phyloP scores from a whole-genome alignment of 2,113 vertebrate species.

The Halcyon malimbica region DNA sequence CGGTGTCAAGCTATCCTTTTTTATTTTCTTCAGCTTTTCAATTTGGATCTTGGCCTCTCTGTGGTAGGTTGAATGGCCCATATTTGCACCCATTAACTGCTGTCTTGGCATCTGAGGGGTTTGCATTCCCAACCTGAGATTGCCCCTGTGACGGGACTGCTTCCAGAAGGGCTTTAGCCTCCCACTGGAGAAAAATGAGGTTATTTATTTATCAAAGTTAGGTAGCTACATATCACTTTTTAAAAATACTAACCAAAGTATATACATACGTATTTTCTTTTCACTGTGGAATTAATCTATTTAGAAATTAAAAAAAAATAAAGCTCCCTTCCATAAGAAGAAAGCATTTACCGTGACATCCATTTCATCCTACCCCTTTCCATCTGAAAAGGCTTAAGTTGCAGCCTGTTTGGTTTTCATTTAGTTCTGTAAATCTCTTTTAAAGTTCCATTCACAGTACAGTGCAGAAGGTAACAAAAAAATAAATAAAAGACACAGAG shows the following conservation, averaged over 20 bases:
- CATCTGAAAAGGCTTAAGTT: not conserved
- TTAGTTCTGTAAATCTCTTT: not conserved
- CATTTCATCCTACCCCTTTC: not conserved
- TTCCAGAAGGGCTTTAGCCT: not conserved
- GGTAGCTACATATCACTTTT: not conserved
- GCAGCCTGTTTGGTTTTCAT: not conserved
- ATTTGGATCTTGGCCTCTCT: not conserved
- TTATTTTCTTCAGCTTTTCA: not conserved
- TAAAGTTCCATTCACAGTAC: not conserved
- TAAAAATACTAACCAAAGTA: not conserved
- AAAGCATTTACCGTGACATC: not conserved
- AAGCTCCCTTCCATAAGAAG: not conserved
- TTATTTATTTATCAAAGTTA: not conserved
- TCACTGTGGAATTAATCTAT: not conserved
- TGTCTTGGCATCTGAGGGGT: not conserved
- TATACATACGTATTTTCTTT: too few species aligned
- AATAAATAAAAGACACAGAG: accelerated
- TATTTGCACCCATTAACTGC: not conserved
- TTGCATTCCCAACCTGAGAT: not conserved
- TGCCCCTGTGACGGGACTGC: not conserved
- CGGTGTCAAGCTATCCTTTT: not conserved
- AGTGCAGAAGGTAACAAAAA: not conserved
- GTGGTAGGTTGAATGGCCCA: not conserved
- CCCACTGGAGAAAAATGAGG: not conserved
- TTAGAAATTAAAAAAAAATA: not conserved